Percentiles rank a stretch among this genome's conserved stretches.
Evolutionary conservation across 2,888 invertebrate species (phyloP).

Genomic region (Cyclophora albipunctata): DNA sequence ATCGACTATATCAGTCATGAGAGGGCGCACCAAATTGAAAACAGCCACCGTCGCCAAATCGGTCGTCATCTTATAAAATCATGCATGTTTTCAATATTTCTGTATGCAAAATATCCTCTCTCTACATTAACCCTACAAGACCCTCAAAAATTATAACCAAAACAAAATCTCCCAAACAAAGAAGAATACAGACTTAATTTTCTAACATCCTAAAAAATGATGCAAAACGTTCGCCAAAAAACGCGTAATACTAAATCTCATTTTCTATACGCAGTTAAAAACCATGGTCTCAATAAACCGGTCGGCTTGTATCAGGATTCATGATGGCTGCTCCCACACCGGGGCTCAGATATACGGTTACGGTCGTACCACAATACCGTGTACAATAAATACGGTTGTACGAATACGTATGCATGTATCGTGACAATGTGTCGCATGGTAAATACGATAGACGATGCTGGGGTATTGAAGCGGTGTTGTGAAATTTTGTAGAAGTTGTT

Average conservation of each 20-base stretch:
- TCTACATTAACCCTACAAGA: too few relatives aligned
- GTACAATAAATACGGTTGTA: conserved; percentile 68
- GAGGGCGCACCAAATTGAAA: too few relatives aligned
- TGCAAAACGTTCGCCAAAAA: too few relatives aligned
- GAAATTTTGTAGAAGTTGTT: background rate
- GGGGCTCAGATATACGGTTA: conserved; percentile 70
- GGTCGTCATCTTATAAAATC: too few relatives aligned
- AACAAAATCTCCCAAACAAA: too few relatives aligned
- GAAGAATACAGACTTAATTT: too few relatives aligned
- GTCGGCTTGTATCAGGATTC: conserved; percentile 69
- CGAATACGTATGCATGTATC: conserved; percentile 50
- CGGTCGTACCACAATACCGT: conserved; percentile 71
- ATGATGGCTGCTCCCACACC: conserved; percentile 64
- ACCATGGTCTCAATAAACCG: conserved; percentile 46
- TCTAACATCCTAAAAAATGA: too few relatives aligned
- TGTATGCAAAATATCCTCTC: too few relatives aligned
- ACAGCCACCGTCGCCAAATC: too few relatives aligned
- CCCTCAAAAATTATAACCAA: too few relatives aligned
- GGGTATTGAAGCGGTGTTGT: background rate
- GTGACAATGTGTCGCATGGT: conserved; percentile 8
- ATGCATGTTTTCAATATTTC: too few relatives aligned
- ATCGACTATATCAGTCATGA: too few relatives aligned
- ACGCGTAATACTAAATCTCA: conserved; percentile 9
- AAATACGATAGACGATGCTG: background rate
- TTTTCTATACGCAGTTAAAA: conserved; percentile 31